These are phyloP conservation scores for Melanotaenia pygmaea DNA, from an alignment of 2,797 vertebrate genomes.

Conservation along the genomic window DNA sequence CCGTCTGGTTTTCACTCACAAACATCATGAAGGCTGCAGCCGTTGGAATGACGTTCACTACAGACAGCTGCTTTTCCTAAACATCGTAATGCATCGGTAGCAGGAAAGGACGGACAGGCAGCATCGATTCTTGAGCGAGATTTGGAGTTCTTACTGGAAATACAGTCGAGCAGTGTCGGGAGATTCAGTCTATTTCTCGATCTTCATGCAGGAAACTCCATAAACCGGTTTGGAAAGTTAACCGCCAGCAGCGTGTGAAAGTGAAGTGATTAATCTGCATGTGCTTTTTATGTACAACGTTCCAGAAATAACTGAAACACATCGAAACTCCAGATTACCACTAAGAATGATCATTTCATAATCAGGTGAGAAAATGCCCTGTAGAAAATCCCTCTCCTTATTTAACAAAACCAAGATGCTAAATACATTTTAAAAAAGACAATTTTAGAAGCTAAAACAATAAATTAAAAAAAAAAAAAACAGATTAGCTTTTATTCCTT, in stretches of 20 bases:
- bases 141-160: background rate
- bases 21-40: background rate
- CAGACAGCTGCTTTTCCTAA: background rate
- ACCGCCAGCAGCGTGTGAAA: background rate
- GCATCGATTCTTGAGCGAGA: background rate
- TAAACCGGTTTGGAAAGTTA: background rate
- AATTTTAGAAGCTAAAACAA: background rate
- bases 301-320: background rate
- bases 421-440: background rate
- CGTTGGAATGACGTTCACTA: background rate
- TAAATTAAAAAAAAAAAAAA: background rate
- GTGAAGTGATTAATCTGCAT: background rate
- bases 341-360: background rate
- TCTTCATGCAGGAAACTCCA: slow-evolving; percentile 3
- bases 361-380: background rate
- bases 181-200: background rate
- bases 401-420: background rate
- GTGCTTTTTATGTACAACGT: slow-evolving; percentile 1
- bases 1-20: background rate
- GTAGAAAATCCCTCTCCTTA: background rate
- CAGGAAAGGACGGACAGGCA: background rate
- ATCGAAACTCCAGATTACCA: background rate
- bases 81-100: background rate
- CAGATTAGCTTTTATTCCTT: background rate
- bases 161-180: background rate